These are phyloP conservation scores for Eupithecia centaureata DNA, from an alignment of 2,888 invertebrate genomes.

Conservation along the genomic window DNA sequence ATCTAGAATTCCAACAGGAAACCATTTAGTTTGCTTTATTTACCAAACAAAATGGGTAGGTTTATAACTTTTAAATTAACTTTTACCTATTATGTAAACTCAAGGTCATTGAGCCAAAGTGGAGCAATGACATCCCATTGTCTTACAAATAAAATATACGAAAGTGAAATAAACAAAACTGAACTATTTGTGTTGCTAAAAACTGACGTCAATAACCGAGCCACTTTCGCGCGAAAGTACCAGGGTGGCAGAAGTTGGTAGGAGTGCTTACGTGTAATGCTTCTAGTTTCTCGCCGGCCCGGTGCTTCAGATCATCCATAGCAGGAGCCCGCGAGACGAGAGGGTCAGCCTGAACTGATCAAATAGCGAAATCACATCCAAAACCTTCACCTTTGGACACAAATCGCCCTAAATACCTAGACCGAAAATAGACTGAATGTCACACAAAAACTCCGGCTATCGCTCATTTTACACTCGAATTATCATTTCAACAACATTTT, in stretches of 20 bases:
- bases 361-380: slow-evolving; percentile 65
- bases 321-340: slow-evolving; percentile 58
- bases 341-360: slow-evolving; percentile 60
- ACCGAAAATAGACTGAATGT: slow-evolving; percentile 76
- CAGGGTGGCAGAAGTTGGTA: slow-evolving; percentile 53
- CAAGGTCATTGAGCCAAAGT: slow-evolving; percentile 56
- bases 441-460: slow-evolving; percentile 50
- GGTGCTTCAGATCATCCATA: slow-evolving; percentile 78
- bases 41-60: slow-evolving; percentile 10
- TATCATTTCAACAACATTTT: slow-evolving; percentile 37
- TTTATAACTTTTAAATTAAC: slow-evolving; percentile 17
- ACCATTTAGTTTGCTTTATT: slow-evolving; percentile 5
- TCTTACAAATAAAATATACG: slow-evolving; percentile 48
- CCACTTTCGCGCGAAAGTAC: slow-evolving; percentile 62
- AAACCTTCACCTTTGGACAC: slow-evolving; percentile 81
- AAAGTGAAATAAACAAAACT: slow-evolving; percentile 30
- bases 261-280: slow-evolving; percentile 76
- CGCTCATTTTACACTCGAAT: slow-evolving; percentile 45
- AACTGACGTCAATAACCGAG: slow-evolving; percentile 52
- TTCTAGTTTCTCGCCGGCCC: slow-evolving; percentile 78
- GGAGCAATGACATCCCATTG: slow-evolving; percentile 56
- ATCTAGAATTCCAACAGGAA: slow-evolving; percentile 50
- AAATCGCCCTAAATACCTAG: slow-evolving; percentile 71
- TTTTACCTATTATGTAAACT: slow-evolving; percentile 62
- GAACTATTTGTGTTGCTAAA: slow-evolving; percentile 44